Evolutionary conservation across 2,888 invertebrate species (phyloP), one percentile per base, ranked within the genome.

Genomic region (Neoitamus cyanurus): DNA sequence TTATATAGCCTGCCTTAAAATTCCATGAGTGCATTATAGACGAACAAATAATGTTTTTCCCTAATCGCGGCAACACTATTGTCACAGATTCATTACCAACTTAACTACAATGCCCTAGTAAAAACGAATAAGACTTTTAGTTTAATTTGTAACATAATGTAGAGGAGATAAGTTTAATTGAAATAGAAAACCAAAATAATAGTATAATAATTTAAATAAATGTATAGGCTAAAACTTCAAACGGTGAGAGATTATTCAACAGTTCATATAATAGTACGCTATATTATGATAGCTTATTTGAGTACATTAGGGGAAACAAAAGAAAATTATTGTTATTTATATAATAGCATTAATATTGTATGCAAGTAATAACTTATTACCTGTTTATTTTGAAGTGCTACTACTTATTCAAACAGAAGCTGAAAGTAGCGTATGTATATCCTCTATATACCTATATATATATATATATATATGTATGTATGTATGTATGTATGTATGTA

Each of bases 81-180:
- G 7, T 25, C 48, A 58, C 20, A 42, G 75, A 36, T 82, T 69
- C 28, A 68, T 58, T 34, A 82, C 68, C 69, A 82, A 69, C n/a
- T 69, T 69, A 82, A 30, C 25, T 69, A 13, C 25, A 82, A 82
- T 37, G 82, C 82, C 82, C 82, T 82, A 68, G 48, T 82, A 69
- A 69, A 82, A 82, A 82, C 69, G 82, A 68, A 69, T 82, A 82
- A 82, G 82, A 69, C 82, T 82, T 82, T 82, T 82, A 69, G 37
- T 68, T 82, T 69, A 82, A 82, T 82, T 69, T 82, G 82, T 82
- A 82, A 82, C 20, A 82, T 82, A 82, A 69, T 37, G 37, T 25
- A 25, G 25, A 31, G 69, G 36, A 20, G 25, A 15, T 82, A 69
- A 82, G 82, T 36, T 82, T 82, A 82, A 37, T 37, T 37, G 13